A percentile compares a stretch with the other conserved stretches of the same genome.
These are phyloP conservation scores for Falcaria lacertinaria DNA, from an alignment of 2,888 invertebrate genomes.

Conservation along the genomic window DNA sequence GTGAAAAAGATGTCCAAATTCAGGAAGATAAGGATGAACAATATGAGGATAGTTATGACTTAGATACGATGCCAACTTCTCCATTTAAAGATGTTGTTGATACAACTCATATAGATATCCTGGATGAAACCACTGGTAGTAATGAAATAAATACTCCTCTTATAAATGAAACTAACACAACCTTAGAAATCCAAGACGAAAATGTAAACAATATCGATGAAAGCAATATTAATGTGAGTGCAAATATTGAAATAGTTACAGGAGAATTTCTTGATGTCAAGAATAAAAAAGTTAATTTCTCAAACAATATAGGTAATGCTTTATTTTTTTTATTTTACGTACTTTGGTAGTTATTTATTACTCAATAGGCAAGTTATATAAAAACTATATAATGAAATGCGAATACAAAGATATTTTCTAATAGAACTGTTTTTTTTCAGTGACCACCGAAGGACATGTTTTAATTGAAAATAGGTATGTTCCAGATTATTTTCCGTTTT, in stretches of 20 bases:
- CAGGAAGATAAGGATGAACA: conserved; percentile 3
- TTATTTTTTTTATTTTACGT: conserved; percentile 22
- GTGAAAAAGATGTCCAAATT: background rate
- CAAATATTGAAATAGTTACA: conserved; percentile 18
- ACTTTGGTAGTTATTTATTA: conserved; percentile 7
- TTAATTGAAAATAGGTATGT: background rate
- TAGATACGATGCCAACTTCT: background rate
- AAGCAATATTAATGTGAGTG: conserved; percentile 18
- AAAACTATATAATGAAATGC: conserved; percentile 1
- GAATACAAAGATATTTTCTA: no score
- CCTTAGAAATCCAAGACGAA: background rate
- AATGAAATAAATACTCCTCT: background rate
- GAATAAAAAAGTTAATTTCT: conserved; percentile 58
- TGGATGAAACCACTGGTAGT: background rate
- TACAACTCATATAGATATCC: background rate
- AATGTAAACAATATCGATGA: conserved; percentile 3
- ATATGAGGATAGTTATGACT: background rate
- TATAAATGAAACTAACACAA: background rate
- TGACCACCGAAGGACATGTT: background rate
- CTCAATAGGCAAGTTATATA: background rate
- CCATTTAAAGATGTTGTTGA: background rate
- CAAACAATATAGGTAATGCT: conserved; percentile 51
- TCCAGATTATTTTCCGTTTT: background rate
- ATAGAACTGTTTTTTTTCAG: background rate
- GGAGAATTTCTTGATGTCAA: conserved; percentile 35